phyloP scores from a whole-genome alignment of 2,113 vertebrate genomes.

The Laticauda laticaudata region DNA sequence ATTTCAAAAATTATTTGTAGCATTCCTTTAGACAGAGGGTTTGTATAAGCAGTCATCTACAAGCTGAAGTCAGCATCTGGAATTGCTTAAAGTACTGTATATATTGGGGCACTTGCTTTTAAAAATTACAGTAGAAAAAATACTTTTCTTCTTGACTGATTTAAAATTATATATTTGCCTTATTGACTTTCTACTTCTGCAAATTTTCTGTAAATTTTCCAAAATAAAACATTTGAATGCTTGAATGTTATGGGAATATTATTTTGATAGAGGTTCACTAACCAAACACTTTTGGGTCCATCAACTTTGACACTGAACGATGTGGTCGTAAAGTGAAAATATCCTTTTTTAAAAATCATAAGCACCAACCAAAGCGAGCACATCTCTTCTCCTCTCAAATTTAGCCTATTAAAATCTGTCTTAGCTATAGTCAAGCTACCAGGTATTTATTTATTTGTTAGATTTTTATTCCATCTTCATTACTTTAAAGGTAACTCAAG shows the following conservation, averaged over 20 bases:
- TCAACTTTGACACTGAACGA: not conserved
- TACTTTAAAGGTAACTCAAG: no score
- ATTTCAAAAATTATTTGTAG: not conserved
- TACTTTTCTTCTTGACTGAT: not conserved
- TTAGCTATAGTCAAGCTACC: no score
- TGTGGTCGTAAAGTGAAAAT: not conserved
- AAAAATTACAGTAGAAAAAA: not conserved
- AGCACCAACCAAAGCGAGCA: not conserved
- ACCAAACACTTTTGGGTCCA: not conserved
- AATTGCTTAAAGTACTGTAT: not conserved
- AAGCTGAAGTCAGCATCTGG: not conserved
- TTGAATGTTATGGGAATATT: not conserved
- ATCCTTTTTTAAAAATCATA: not conserved
- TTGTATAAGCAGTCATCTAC: not conserved
- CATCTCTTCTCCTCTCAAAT: not conserved
- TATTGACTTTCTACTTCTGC: not conserved
- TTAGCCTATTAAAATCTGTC: not conserved
- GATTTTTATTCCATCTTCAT: no score
- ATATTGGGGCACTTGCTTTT: not conserved
- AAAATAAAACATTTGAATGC: not conserved
- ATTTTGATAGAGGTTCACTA: not conserved
- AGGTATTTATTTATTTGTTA: no score
- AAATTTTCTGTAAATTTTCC: not conserved
- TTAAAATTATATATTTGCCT: slow-evolving; percentile 6
- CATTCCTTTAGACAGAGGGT: rapidly evolving